Conservation (phyloP, 2,797 vertebrate genomes). For the Takifugu rubripes region DNA sequence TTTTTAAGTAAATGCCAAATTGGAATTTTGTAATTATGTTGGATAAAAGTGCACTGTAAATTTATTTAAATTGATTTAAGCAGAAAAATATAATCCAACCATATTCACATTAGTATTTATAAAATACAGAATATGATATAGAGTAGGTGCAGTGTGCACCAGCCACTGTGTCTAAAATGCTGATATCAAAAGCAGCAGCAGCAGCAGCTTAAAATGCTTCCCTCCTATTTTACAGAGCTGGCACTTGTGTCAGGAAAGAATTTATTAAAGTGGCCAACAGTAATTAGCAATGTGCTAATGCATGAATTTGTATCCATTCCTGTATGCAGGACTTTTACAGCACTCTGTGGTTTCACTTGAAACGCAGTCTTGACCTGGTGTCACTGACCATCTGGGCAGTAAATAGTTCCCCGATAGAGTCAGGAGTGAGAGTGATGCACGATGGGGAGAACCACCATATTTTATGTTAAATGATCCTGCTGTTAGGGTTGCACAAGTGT, state of each 20-base stretch:
- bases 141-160: constrained; percentile 3
- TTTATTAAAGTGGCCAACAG: constrained; percentile 66
- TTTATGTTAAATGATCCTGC: constrained; percentile 12
- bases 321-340: constrained; percentile 66
- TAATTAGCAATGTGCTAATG: constrained; percentile 76
- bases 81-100: too few relatives aligned
- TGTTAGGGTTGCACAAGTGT: constrained; percentile 24
- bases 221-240: constrained; percentile 53
- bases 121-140: not conserved
- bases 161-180: not conserved
- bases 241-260: constrained; percentile 67
- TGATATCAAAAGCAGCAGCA: constrained; percentile 29
- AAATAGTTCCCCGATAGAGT: constrained; percentile 74
- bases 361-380: constrained; percentile 70
- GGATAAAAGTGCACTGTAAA: too few relatives aligned
- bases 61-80: too few relatives aligned
- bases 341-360: constrained; percentile 70
- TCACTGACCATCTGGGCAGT: constrained; percentile 75
- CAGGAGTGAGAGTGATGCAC: constrained; percentile 50
- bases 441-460: constrained; percentile 31
- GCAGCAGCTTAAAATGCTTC: constrained; percentile 46
- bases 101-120: too few relatives aligned
- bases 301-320: constrained; percentile 72
- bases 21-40: too few relatives aligned
- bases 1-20: too few relatives aligned